Base-by-base conservation (phyloP, 2,797 vertebrate species). In the Takifugu ocellatus region DNA sequence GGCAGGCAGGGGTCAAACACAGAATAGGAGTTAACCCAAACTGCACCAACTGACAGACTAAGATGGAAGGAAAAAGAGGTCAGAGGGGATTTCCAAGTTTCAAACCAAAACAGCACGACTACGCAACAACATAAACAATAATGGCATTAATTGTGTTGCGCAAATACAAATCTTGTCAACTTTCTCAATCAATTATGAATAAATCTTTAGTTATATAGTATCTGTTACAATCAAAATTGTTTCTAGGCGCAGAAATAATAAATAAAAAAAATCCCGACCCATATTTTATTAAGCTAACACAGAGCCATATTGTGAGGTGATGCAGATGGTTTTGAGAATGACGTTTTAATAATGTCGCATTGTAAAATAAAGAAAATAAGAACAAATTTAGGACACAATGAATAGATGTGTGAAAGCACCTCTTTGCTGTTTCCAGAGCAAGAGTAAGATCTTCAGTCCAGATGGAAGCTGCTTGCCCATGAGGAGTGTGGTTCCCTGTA, bases 361-460 rank as follows among this genome's bases (percentile, higher is more conserved):
- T 21, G 27, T 7, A 10, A 21, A 10, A 7, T 46, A 21, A 5
- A 7, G 3, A 17, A 16, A 16, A 45, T 6, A 21, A 21, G 1
- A 21, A n/a, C 21, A 6, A 7, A 46, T 46, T 21, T 2, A 17
- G 6, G 16, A n/a, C 9, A 26, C 39, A 17, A 39, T 2, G 10
- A 48, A 21, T 42, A 24, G 12, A 6, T 16, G 25, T 10, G n/a
- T 14, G 3, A 29, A n/a, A 11, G 55, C 17, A 96, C 95, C 92
- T 92, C 16, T 84, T 89, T 0, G 91, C 92, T 2, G 93, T 88
- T 83, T 96, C 95, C 65, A 96, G 82, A 24, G 93, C 94, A 70
- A 93, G 75, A 0, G 92, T 90, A 47, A 96, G 70, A 51, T 94
- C 93, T 78, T 98, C 95, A 0, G 94, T 95, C 95, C 95, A 98